Conservation (phyloP, 2,888 invertebrate species). For the Cantharis nigra region DNA sequence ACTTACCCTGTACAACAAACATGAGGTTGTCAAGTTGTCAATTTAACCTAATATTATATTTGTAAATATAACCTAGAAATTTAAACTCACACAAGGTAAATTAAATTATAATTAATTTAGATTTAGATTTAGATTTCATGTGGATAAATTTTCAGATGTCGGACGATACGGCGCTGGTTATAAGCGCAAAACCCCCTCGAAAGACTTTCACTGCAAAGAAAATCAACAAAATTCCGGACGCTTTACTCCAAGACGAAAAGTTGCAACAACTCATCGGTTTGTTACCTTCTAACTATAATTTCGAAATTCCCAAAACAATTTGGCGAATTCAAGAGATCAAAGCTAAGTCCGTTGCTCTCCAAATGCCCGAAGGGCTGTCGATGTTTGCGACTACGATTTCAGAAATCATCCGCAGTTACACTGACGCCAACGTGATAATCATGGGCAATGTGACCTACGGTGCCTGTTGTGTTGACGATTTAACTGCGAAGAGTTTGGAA, state of each 20-base stretch:
- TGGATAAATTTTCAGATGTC: slow-evolving; percentile 32
- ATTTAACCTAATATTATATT: background rate
- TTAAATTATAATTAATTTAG: background rate
- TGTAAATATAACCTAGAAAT: background rate
- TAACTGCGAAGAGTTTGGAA: slow-evolving; percentile 86
- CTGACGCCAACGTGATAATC: slow-evolving; percentile 88
- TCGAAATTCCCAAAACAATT: slow-evolving; percentile 96
- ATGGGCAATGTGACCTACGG: slow-evolving; percentile 99
- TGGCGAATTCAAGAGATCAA: slow-evolving; percentile 90
- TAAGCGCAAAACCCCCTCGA: slow-evolving; percentile 78
- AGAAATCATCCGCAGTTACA: slow-evolving; percentile 87
- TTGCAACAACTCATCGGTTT: slow-evolving; percentile 73
- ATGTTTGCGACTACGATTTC: slow-evolving; percentile 92
- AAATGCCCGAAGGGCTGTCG: slow-evolving; percentile 95
- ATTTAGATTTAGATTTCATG: background rate
- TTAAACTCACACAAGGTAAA: background rate
- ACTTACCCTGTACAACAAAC: background rate
- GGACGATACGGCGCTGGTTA: slow-evolving; percentile 62
- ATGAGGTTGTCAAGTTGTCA: background rate
- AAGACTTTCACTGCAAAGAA: slow-evolving; percentile 80
- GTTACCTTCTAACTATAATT: slow-evolving; percentile 94
- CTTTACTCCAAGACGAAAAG: slow-evolving; percentile 74
- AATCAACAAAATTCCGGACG: slow-evolving; percentile 80
- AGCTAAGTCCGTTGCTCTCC: slow-evolving; percentile 88
- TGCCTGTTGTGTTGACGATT: slow-evolving; percentile 98